Evolutionary conservation across 30 jellyfish, hydroid and myxozoan species (phyloP).

Genomic region (Sanderia malayensis): DNA sequence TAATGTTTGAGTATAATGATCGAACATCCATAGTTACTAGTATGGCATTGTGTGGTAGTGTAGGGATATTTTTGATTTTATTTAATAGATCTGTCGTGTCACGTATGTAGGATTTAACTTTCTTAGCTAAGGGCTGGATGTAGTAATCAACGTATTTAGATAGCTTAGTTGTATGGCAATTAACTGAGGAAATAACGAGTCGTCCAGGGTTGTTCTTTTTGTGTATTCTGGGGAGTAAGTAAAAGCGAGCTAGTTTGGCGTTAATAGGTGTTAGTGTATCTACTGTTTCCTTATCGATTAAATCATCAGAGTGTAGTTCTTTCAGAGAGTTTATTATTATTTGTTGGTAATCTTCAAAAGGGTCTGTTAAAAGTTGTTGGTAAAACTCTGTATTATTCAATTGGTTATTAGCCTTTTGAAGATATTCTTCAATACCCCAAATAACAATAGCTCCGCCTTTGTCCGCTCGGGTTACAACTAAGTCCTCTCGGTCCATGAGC

Average conservation of each 20-base stretch:
- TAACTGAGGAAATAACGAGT: slow-evolving; percentile 13
- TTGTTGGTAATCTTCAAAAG: too few species aligned
- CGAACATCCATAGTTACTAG: slow-evolving; percentile 46
- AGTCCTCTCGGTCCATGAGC: too few species aligned
- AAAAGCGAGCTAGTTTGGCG: slow-evolving; percentile 19
- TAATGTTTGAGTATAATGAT: slow-evolving; percentile 15
- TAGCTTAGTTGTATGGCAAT: slow-evolving; percentile 6
- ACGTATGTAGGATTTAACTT: slow-evolving; percentile 5
- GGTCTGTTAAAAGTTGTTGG: too few species aligned
- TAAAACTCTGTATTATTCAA: too few species aligned
- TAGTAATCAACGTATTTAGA: slow-evolving; percentile 1
- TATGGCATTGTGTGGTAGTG: slow-evolving; percentile 13
- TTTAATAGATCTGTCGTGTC: slow-evolving; percentile 24
- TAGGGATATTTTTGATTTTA: background rate
- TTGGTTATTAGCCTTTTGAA: too few species aligned
- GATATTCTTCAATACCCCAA: too few species aligned
- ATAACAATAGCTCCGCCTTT: too few species aligned
- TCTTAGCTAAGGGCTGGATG: slow-evolving; percentile 14
- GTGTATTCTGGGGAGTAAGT: slow-evolving; percentile 26
- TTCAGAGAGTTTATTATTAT: background rate
- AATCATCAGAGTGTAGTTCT: background rate
- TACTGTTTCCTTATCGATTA: background rate
- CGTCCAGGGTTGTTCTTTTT: slow-evolving; percentile 34
- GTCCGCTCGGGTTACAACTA: too few species aligned
- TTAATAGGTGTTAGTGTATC: slow-evolving; percentile 10